These are phyloP conservation scores for Oxystoma pomonae DNA, from an alignment of 2,888 invertebrate species.

Conservation along the genomic window DNA sequence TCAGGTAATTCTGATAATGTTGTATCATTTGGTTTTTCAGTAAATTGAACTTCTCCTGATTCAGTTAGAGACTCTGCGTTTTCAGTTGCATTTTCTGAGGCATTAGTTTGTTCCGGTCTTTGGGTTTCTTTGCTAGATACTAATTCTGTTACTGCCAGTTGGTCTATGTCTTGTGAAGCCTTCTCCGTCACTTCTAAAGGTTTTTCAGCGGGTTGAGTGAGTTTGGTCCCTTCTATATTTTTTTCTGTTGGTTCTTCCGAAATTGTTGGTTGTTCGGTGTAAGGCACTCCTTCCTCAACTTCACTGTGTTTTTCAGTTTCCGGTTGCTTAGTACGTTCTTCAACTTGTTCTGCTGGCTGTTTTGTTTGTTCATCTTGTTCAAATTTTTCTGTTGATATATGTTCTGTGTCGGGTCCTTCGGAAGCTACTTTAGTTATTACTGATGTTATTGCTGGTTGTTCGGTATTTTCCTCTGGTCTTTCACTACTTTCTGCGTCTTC, in stretches of 20 bases:
- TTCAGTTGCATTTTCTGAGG: conserved; percentile 15
- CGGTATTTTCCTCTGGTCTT: conserved; percentile 1
- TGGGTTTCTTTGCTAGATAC: conserved; percentile 17
- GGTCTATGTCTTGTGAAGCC: conserved; percentile 3
- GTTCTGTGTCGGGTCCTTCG: conserved; percentile 2
- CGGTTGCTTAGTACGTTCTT: conserved; percentile 20
- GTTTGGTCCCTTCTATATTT: conserved; percentile 11
- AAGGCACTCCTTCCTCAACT: conserved; percentile 22
- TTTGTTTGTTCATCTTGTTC: conserved; percentile 5
- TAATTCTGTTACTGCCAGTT: conserved; percentile 10
- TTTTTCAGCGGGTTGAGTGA: conserved; percentile 6
- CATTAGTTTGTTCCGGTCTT: conserved; percentile 13
- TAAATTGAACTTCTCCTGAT: background rate
- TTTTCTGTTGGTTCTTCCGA: conserved; percentile 11
- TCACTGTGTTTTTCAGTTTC: conserved; percentile 29
- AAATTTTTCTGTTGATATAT: background rate
- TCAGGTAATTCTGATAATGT: background rate
- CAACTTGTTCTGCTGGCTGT: conserved; percentile 16
- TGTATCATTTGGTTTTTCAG: conserved; percentile 7
- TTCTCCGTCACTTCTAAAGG: conserved; percentile 10
- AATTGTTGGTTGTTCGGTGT: conserved; percentile 10
- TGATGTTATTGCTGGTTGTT: conserved; percentile 16
- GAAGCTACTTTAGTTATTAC: background rate
- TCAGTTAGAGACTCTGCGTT: background rate
- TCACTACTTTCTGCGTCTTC: conserved; percentile 11